Base-by-base conservation (phyloP, 2,113 vertebrate genomes). In the Machaerirhynchus nigripectus region DNA sequence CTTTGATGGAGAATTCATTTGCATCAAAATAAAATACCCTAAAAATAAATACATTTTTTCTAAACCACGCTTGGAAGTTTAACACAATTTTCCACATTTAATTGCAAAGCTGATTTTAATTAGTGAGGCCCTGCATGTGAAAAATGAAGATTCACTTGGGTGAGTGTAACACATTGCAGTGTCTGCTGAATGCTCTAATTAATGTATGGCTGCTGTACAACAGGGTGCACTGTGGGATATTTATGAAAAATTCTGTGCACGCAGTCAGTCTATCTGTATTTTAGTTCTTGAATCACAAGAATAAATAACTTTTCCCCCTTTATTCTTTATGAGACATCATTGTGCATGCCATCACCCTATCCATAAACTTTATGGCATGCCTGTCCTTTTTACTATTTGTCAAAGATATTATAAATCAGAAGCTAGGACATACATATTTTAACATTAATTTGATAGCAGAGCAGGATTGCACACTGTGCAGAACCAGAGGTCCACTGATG, bases 41-140 rank as follows among this genome's bases (percentile, higher is more conserved):
- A 98, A 98, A 99, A 99, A 98, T 97, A 98, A 98, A 99, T 98
- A 98, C 96, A 95, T 98, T 97, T 98, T 97, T 95, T 94, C 87
- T 90, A 96, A 97, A 98, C 96, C 97, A 97, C 46, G 95, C 98
- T 99, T 98, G 98, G 98, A 98, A 99, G 98, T 98, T 97, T 97
- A 98, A 98, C 98, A 98, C 97, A 98, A 98, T 99, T 99, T 99
- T 99, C 98, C 98, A 98, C 98, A 94, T 99, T 99, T 99, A 99
- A 99, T 99, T 99, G 99, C 98, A 98, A 98, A 98, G 98, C 98
- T 99, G 99, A 98, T 99, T 99, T 98, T 98, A 98, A 98, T 98
- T 98, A 98, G 98, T 96, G 94, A 97, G 97, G 97, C 98, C 95
- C 98, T 97, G 97, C 97, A 91, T 98, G 98, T 98, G 98, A 98